Evolutionary conservation across 1,140 invertebrate species (phyloP).

Genomic region (Coptotermes formosanus): DNA sequence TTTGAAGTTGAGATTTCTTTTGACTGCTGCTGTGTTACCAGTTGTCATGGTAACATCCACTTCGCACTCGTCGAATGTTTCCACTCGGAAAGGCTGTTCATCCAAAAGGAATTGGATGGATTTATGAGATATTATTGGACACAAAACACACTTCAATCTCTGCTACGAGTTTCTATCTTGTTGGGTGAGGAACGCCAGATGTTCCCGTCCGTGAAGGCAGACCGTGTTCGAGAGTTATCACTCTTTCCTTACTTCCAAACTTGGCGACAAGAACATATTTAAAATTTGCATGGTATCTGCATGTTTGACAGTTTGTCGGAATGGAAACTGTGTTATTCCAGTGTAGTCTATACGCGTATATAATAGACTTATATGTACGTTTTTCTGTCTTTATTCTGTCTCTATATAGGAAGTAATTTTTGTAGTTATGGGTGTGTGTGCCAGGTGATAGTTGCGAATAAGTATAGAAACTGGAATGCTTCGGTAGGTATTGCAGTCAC

Average conservation of each 20-base stretch:
- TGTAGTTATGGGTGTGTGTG: no score
- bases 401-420: no score
- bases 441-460: no score
- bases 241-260: background rate
- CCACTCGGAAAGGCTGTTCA: background rate
- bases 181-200: background rate
- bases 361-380: no score
- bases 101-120: constrained; percentile 18
- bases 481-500: no score
- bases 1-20: background rate
- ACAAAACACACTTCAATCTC: constrained; percentile 13
- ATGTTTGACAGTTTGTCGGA: background rate
- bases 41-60: constrained; percentile 10
- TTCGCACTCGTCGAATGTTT: background rate
- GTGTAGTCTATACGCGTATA: no score
- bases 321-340: background rate
- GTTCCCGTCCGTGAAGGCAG: background rate
- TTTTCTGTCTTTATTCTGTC: no score
- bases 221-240: background rate
- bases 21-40: background rate
- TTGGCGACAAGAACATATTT: background rate
- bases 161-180: background rate
- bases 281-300: background rate
- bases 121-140: constrained; percentile 17
- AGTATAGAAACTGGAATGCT: no score